Base-by-base conservation (phyloP, 2,113 vertebrate genomes). In the Malurus elegans region DNA sequence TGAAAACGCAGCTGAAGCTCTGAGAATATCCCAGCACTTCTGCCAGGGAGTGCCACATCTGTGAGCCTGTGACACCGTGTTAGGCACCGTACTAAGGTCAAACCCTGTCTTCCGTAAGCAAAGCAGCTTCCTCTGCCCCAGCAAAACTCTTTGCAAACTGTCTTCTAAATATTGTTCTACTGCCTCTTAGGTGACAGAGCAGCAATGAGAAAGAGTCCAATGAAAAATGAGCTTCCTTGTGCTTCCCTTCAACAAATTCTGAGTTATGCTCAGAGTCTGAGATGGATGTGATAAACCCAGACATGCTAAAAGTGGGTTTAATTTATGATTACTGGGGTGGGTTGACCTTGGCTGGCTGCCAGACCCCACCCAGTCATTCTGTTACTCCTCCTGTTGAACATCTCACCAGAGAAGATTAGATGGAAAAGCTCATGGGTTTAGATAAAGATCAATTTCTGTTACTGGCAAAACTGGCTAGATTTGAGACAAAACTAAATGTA, bases 21-120 rank as follows among this genome's bases (percentile, higher is more conserved):
- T 21, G 1, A 14, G 45, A 72, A 9, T 32, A 34, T 32, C 38
- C 4, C 23, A 47, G 26, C 8, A 17, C 17, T 88, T 87, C 25
- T 83, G 45, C 9, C 6, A 16, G 18, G 24, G n/a, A 80, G 14
- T 21, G 25, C 36, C 47, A 42, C 8, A 4, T 19, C n/a, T 44
- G 7, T 4, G 1, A 57, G 50, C 23, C 50, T 1, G 1, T 45
- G 34, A 16, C 40, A 9, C n/a, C 24, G 2, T n/a, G 6, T 56
- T 44, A 50, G 12, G 5, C 10, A 47, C 29, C 13, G 16, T 23
- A 7, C 3, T 69, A 45, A 50, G 40, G n/a, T 62, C 54, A 64
- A 86, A 84, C 10, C 8, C 19, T 31, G 2, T 25, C 14, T 45
- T 81, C 81, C 50, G 36, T 26, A 7, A 36, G 16, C 31, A 53